A percentile compares a stretch with the other conserved stretches of the same genome.
These are phyloP conservation scores for Apoda limacodes DNA, from an alignment of 2,888 invertebrate species.

Conservation along the genomic window DNA sequence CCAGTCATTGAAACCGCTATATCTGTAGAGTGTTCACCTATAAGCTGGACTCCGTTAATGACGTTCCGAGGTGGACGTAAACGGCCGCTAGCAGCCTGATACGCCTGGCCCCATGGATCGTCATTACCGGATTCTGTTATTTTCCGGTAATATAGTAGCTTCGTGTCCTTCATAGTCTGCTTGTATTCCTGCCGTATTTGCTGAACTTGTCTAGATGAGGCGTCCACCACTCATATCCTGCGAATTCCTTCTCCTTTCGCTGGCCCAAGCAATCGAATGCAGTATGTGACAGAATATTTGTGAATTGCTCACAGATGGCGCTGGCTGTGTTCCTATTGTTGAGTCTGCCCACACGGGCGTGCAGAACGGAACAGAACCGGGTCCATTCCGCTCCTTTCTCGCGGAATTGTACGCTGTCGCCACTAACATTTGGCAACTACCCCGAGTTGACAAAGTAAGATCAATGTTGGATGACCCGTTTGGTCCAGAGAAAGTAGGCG, in stretches of 20 bases:
- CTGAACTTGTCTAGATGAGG: too few species aligned
- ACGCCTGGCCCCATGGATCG: too few species aligned
- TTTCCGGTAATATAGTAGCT: too few species aligned
- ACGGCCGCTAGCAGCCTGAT: too few species aligned
- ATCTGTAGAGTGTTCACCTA: constrained; percentile 1
- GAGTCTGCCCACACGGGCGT: constrained; percentile 1
- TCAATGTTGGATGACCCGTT: not conserved
- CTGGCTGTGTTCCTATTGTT: not conserved
- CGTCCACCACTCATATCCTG: too few species aligned
- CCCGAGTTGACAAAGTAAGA: not conserved
- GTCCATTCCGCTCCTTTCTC: constrained; percentile 1
- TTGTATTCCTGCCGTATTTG: too few species aligned
- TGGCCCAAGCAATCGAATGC: too few species aligned
- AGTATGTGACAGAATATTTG: not conserved
- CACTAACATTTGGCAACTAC: not conserved
- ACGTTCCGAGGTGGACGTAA: too few species aligned
- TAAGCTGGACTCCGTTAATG: too few species aligned
- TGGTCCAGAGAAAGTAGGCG: not conserved
- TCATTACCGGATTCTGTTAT: too few species aligned
- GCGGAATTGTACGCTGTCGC: not conserved
- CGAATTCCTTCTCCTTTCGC: too few species aligned
- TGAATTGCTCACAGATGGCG: not conserved
- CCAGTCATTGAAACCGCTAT: not conserved
- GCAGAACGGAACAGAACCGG: not conserved
- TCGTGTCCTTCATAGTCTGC: too few species aligned